These are phyloP conservation scores for Spodoptera littoralis DNA, from an alignment of 2,888 invertebrate genomes.

Conservation along the genomic window DNA sequence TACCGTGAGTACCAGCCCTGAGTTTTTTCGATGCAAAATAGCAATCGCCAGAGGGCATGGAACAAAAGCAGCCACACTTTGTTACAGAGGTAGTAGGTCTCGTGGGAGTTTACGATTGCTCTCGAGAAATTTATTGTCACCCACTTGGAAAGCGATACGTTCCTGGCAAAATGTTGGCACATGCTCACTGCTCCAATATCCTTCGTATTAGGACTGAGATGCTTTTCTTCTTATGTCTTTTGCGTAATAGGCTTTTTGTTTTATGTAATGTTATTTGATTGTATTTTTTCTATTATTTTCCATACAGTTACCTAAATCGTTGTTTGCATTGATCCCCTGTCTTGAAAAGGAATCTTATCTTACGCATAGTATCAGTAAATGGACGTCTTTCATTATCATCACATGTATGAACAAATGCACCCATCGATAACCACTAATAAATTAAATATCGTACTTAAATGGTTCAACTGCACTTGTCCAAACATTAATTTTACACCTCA, in stretches of 20 bases:
- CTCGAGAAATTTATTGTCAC: constrained; percentile 78
- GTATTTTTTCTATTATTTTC: background rate
- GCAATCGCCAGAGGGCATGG: constrained; percentile 67
- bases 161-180: constrained; percentile 59
- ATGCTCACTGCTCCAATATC: constrained; percentile 57
- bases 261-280: background rate
- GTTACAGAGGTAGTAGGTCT: constrained; percentile 57
- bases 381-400: no score
- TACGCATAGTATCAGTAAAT: no score
- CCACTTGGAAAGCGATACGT: constrained; percentile 76
- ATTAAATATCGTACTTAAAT: no score
- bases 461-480: no score
- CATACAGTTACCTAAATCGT: no score
- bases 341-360: no score
- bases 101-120: constrained; percentile 74
- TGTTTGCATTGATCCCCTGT: no score
- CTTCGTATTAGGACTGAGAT: constrained; percentile 58
- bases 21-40: constrained; percentile 83
- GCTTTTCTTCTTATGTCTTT: constrained; percentile 34
- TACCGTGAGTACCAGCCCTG: constrained; percentile 69
- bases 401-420: no score
- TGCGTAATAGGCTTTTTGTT: constrained; percentile 13
- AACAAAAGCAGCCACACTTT: constrained; percentile 54
- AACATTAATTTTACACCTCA: no score
- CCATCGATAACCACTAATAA: no score